Evolutionary conservation across 2,113 vertebrate species (phyloP).

Genomic region (Calyptommatus sinebrachiatus): DNA sequence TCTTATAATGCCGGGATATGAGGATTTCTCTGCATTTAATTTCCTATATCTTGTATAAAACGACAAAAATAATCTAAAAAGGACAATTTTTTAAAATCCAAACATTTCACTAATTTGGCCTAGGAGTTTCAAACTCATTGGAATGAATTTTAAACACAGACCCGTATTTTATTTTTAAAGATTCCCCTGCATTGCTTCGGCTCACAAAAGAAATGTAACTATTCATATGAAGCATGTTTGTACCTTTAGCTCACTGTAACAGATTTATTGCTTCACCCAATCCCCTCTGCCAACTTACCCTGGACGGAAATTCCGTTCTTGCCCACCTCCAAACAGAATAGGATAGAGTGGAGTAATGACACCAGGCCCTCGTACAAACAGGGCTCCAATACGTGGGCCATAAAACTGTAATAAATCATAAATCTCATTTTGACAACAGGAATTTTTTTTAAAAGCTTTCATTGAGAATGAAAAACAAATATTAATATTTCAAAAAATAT

Average conservation of each 20-base stretch:
- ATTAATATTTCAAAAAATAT: background rate
- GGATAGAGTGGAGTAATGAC: slow-evolving; percentile 77
- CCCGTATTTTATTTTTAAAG: background rate
- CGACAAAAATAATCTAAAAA: background rate
- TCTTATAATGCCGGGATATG: no score
- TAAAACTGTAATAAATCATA: slow-evolving; percentile 79
- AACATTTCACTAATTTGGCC: background rate
- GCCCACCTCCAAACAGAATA: slow-evolving; percentile 91
- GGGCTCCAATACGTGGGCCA: slow-evolving; percentile 84
- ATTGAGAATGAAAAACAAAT: background rate
- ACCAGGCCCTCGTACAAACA: slow-evolving; percentile 78
- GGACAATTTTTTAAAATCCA: background rate
- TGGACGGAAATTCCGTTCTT: slow-evolving; percentile 89
- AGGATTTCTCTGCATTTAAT: no score
- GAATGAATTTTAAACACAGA: background rate
- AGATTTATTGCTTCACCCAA: background rate
- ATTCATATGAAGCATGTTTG: background rate
- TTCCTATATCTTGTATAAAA: background rate
- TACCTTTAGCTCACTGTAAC: background rate
- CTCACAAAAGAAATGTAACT: background rate
- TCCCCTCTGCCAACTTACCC: slow-evolving; percentile 74
- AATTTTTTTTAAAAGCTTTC: background rate
- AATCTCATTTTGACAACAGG: background rate
- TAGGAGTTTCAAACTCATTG: background rate
- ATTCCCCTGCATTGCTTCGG: background rate